Conservation (phyloP, 1,140 invertebrate genomes). For the Tetranychus cinnabarinus region DNA sequence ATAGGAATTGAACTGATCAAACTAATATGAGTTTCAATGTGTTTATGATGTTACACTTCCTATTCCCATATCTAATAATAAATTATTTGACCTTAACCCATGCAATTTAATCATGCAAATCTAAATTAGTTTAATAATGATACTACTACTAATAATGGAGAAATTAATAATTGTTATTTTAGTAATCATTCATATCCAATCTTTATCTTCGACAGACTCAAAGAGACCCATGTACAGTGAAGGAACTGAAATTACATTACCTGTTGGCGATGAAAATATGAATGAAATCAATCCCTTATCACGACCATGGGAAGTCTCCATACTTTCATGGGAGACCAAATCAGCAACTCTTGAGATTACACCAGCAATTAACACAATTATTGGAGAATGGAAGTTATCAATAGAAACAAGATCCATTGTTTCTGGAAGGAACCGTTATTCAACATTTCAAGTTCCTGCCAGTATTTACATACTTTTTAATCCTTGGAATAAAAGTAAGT, state of each 20-base stretch:
- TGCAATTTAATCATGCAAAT: too few relatives aligned
- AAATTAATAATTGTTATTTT: neutral
- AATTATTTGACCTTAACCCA: too few relatives aligned
- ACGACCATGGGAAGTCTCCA: constrained; percentile 1
- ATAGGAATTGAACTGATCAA: too few relatives aligned
- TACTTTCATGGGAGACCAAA: neutral
- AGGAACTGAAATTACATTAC: constrained; percentile 47
- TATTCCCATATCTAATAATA: too few relatives aligned
- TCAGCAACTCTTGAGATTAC: constrained; percentile 31
- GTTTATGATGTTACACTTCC: too few relatives aligned
- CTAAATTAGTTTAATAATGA: too few relatives aligned
- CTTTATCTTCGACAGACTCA: constrained; percentile 28
- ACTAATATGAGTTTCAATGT: too few relatives aligned
- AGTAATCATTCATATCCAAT: constrained; percentile 7
- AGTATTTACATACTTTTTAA: constrained; percentile 37
- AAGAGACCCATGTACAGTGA: constrained; percentile 48
- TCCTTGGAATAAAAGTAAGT: constrained; percentile 34
- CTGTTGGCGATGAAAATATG: constrained; percentile 23
- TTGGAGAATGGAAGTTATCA: constrained; percentile 63
- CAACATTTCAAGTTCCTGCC: constrained; percentile 18
- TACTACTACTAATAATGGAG: too few relatives aligned
- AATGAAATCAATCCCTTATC: neutral
- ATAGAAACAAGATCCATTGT: constrained; percentile 52
- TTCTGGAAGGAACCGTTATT: constrained; percentile 16
- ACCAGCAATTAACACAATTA: constrained; percentile 41